Conservation (phyloP, 92 coral and sea anemone species). For the Palythoa heliodiscus region DNA sequence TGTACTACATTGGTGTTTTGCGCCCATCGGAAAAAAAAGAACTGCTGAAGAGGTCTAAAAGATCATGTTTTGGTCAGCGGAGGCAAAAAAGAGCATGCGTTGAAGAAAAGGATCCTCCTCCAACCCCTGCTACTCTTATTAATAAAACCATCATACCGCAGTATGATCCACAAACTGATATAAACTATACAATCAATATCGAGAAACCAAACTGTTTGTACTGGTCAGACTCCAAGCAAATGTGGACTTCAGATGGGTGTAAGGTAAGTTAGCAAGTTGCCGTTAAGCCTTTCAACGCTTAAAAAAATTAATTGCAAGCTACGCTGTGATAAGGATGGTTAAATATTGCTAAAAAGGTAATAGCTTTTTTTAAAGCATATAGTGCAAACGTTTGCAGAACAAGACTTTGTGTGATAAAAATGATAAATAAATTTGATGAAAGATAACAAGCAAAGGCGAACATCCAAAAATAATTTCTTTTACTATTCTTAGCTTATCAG, state of each 20-base stretch:
- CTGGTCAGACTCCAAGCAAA: slow-evolving; percentile 12
- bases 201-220: slow-evolving; percentile 14
- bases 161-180: slow-evolving; percentile 18
- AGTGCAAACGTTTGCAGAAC: too few species aligned
- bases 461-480: too few species aligned
- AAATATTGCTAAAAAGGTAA: too few species aligned
- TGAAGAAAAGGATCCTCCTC: slow-evolving; percentile 31
- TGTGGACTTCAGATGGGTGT: slow-evolving; percentile 27
- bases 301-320: too few species aligned
- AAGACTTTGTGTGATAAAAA: too few species aligned
- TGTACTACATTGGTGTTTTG: slow-evolving; percentile 14
- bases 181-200: slow-evolving; percentile 9
- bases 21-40: background rate
- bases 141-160: slow-evolving; percentile 11
- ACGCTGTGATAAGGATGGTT: too few species aligned
- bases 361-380: too few species aligned
- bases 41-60: background rate
- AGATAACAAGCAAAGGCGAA: too few species aligned
- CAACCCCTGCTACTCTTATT: background rate
- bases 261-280: background rate
- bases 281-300: background rate
- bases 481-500: too few species aligned
- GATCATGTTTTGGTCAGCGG: slow-evolving; percentile 18
- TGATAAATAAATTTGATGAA: too few species aligned
- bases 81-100: slow-evolving; percentile 39